A percentile compares a stretch with the other conserved stretches of the same genome.
These are phyloP conservation scores for Calidris pugnax DNA, from an alignment of 2,113 vertebrate species.

Conservation along the genomic window DNA sequence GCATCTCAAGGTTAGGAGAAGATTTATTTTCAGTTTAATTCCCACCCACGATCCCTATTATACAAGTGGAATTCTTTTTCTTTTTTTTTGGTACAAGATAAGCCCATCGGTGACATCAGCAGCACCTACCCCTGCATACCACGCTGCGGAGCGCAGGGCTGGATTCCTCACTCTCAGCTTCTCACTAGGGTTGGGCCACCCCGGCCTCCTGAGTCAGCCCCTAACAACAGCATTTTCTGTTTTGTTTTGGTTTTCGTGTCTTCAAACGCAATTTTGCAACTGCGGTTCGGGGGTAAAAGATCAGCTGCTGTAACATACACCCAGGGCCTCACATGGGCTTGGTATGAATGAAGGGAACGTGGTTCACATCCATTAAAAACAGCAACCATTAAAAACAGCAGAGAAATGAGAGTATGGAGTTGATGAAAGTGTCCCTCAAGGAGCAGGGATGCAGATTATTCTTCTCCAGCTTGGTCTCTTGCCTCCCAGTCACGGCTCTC, in stretches of 20 bases:
- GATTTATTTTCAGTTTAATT: constrained; percentile 33
- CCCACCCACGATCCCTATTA: constrained; percentile 36
- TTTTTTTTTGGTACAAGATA: constrained; percentile 12
- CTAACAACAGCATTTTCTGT: constrained; percentile 53
- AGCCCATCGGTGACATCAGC: constrained; percentile 35
- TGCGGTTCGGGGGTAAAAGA: constrained; percentile 3
- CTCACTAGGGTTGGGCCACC: not conserved
- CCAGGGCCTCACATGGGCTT: not conserved
- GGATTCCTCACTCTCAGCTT: constrained; percentile 32
- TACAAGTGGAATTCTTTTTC: not conserved
- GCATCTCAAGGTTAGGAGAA: not conserved
- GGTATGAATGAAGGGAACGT: not conserved
- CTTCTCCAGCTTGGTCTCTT: not conserved
- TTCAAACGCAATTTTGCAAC: not conserved
- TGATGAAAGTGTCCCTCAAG: not conserved
- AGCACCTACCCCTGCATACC: constrained; percentile 56
- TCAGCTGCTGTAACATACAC: constrained; percentile 6
- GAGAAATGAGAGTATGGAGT: not conserved
- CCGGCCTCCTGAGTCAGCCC: constrained; percentile 51
- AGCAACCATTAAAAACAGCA: not conserved
- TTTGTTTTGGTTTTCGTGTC: constrained; percentile 43
- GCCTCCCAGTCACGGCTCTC: not conserved
- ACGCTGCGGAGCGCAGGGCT: not conserved
- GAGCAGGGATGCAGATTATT: not conserved
- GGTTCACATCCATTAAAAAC: not conserved